Base-by-base conservation (phyloP, 2,113 vertebrate genomes). In the Sapayoa aenigma region DNA sequence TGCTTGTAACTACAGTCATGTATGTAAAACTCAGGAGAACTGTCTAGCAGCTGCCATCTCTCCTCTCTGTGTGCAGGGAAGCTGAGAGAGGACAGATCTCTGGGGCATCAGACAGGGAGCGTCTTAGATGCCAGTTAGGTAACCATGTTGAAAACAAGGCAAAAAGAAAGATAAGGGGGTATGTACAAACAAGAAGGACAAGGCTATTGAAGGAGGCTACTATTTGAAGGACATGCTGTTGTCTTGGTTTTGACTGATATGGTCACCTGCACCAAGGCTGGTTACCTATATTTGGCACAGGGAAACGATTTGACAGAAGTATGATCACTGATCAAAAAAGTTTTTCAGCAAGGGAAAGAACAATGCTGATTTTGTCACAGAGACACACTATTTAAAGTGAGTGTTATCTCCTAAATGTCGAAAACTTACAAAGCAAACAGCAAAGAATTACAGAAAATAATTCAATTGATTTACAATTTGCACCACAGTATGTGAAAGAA, bases 301-400 rank as follows among this genome's bases (percentile, higher is more conserved):
- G 16, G 5, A 79, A 68, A 65, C 7, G 7, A 37, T 41, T 67
- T 83, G n/a, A 41, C 17, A 68, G 27, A 88, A 60, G 21, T 50
- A 66, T 10, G 21, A 89, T 50, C 35, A 18, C 39, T 37, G 22
- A 71, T 37, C 24, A n/a, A 56, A 76, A 91, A 78, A 42, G 6
- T 3, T 25, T 73, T 87, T 66, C 63, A 86, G 20, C 44, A 53
- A 72, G 23, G 16, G 55, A 84, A 91, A 84, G 5, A 27, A 35
- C 23, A 31, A 37, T 21, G 53, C 9, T 85, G 28, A 19, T 7
- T 23, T 79, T 87, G 20, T 59, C 16, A 6, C 30, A 42, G 35
- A 52, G 49, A 59, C 0, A 0, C 11, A 56, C 3, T 4, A 0
- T 30, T 76, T 41, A 44, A 68, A 90, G 20, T 5, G 2, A 75